Evolutionary conservation across 2,888 invertebrate genomes (phyloP), one percentile per base, ranked within the genome.

Genomic region (Palloptera scutellata): DNA sequence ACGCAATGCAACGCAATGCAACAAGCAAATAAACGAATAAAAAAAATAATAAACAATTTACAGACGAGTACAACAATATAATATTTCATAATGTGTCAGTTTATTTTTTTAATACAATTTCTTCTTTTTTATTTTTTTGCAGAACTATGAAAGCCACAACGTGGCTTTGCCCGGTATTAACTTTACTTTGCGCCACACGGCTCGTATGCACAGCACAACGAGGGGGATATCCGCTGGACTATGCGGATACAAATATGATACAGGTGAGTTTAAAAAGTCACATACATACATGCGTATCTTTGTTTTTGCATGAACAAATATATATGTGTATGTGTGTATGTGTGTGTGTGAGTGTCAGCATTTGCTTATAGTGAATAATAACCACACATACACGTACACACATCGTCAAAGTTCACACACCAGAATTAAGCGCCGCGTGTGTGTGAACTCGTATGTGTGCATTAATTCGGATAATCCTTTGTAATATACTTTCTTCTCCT

Each of bases 141-240:
- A 80, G 83, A 83, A 78, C 75, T 75, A 81, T 85, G 85, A 85
- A 84, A 83, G 80, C 84, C 78, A 81, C 82, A 76, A 78, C 85
- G 80, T 83, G 83, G 82, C 83, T 85, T 75, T 84, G 83, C 74
- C 83, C 84, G 73, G 78, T 84, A 72, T 76, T 85, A 75, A 82
- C 81, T 76, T 78, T 85, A 75, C 79, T 85, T 71, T 82, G 83
- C 73, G 81, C 80, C 74, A 80, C 80, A 68, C 79, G 83, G 73
- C 80, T 83, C 72, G 81, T 83, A 72, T 83, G 79, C 72, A 81
- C 83, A 70, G 82, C 84, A 70, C 82, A 83, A 69, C 78, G 81
- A 72, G 80, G 79, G 63, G 79, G 78, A 76, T 82, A 79, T 77
- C 79, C 80, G 72, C 72, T 82, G 72, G 81, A 79, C 78, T 78